These are phyloP conservation scores for Sarcophaga bullata DNA, from an alignment of 1,140 invertebrate species.

Conservation along the genomic window DNA sequence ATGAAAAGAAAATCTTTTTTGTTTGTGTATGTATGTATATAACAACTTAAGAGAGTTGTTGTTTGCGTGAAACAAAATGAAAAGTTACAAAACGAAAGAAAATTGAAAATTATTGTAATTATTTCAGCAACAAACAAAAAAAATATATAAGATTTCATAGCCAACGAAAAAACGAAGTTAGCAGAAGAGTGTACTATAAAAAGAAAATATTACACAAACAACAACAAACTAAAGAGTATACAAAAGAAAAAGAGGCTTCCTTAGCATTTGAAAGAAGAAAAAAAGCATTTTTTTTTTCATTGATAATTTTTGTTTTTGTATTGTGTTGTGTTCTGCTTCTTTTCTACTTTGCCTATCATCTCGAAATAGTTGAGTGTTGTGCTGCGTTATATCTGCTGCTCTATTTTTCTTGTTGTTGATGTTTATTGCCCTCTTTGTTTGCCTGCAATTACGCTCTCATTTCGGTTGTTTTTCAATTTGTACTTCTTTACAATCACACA, in stretches of 20 bases:
- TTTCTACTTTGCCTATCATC: constrained; percentile 3
- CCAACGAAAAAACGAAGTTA: background rate
- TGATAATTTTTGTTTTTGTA: no score
- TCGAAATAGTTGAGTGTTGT: background rate
- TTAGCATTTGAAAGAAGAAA: background rate
- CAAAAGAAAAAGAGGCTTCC: constrained; percentile 1
- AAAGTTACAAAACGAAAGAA: background rate
- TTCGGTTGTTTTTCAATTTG: background rate
- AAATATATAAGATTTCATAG: no score
- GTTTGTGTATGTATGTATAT: background rate
- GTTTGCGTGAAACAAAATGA: background rate
- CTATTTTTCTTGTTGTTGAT: background rate
- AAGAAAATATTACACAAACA: background rate
- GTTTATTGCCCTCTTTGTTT: background rate
- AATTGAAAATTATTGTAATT: background rate
- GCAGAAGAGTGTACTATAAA: background rate
- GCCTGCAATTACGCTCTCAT: background rate
- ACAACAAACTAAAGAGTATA: background rate
- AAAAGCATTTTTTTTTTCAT: background rate
- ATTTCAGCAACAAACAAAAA: no score
- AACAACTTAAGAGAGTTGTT: background rate
- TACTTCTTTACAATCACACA: background rate
- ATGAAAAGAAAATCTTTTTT: constrained; percentile 5
- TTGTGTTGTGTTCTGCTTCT: background rate
- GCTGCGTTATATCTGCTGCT: background rate